A percentile compares a stretch with the other conserved stretches of the same genome.
These are phyloP conservation scores for Gephyroberyx darwinii DNA, from an alignment of 2,797 vertebrate genomes.

Conservation along the genomic window DNA sequence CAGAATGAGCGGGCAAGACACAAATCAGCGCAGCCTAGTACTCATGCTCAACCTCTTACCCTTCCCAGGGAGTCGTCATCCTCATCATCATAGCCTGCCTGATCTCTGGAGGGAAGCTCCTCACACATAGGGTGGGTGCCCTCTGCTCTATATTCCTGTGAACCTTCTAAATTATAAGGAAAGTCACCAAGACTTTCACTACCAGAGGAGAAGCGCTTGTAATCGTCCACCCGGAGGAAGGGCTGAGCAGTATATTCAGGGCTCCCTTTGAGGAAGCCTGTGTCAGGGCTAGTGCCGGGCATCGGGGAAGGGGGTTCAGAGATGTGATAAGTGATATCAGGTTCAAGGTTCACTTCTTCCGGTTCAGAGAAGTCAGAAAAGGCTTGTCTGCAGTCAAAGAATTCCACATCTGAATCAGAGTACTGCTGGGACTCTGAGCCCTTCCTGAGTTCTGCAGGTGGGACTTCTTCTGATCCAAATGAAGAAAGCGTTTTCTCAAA, in stretches of 20 bases:
- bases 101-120: conserved; percentile 80
- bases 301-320: conserved; percentile 72
- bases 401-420: conserved; percentile 77
- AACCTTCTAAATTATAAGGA: conserved; percentile 82
- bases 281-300: conserved; percentile 55
- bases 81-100: conserved; percentile 74
- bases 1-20: conserved; percentile 40
- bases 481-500: conserved; percentile 61
- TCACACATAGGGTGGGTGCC: conserved; percentile 80
- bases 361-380: conserved; percentile 75
- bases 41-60: conserved; percentile 85
- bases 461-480: conserved; percentile 38
- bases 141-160: conserved; percentile 68
- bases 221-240: conserved; percentile 56
- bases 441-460: conserved; percentile 4
- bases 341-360: conserved; percentile 57
- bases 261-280: conserved; percentile 39
- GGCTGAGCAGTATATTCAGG: conserved; percentile 31
- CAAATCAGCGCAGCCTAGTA: conserved; percentile 47
- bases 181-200: conserved; percentile 77
- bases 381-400: conserved; percentile 79
- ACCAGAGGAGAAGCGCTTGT: conserved; percentile 66
- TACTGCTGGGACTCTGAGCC: conserved; percentile 50
- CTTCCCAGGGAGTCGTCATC: conserved; percentile 86
- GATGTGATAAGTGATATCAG: conserved; percentile 57